Conservation (phyloP, 2,113 vertebrate species). For the Aegotheles bennettii region DNA sequence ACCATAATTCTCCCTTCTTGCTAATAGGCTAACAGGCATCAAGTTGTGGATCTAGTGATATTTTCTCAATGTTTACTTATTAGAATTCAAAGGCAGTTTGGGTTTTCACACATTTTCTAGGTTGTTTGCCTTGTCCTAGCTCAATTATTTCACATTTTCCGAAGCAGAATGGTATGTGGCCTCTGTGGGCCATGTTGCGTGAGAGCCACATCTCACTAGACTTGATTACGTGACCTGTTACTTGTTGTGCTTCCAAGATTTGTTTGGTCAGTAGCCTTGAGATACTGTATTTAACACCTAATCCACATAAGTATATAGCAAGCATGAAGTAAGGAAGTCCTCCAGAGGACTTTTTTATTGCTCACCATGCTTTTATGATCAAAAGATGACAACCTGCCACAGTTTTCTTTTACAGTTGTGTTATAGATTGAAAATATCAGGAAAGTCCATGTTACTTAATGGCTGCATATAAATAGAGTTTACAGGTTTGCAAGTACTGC, state of each 20-base stretch:
- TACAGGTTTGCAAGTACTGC: background rate
- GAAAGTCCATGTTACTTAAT: background rate
- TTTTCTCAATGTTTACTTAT: background rate
- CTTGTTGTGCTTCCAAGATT: conserved; percentile 32
- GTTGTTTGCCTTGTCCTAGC: background rate
- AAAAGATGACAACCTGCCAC: background rate
- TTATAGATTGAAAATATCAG: background rate
- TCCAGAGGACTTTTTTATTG: background rate
- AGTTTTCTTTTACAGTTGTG: background rate
- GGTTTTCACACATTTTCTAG: background rate
- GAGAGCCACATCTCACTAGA: background rate
- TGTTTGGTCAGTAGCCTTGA: background rate
- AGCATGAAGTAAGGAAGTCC: background rate
- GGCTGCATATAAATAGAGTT: background rate
- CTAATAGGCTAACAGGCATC: background rate
- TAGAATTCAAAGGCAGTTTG: background rate
- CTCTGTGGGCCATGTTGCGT: background rate
- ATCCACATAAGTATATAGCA: conserved; percentile 9
- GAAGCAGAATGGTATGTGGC: background rate
- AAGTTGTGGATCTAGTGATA: background rate
- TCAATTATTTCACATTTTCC: conserved; percentile 1
- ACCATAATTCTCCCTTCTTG: background rate
- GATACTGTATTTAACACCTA: background rate
- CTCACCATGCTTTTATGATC: conserved; percentile 8
- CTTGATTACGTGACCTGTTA: conserved; percentile 15